Conservation (phyloP, 2,888 invertebrate genomes). For the Agriopis aurantiaria region DNA sequence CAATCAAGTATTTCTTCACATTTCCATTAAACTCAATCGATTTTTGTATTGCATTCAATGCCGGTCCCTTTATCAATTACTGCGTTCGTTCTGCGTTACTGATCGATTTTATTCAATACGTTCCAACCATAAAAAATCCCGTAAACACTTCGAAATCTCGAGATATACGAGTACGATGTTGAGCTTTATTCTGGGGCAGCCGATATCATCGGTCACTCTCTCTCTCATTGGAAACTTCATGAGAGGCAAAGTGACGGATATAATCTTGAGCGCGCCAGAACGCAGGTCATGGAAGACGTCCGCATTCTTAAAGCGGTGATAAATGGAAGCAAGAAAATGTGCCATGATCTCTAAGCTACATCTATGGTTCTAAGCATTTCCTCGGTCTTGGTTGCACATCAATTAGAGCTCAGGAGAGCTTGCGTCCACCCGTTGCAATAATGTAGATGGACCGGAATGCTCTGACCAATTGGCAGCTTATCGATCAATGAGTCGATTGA, state of each 20-base stretch:
- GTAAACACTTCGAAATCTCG: conserved; percentile 20
- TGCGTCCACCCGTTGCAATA: conserved; percentile 27
- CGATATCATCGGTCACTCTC: not conserved
- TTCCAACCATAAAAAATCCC: conserved; percentile 23
- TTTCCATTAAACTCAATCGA: conserved; percentile 7
- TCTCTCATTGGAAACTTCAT: not conserved
- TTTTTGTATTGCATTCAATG: conserved; percentile 5
- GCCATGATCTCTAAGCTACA: not conserved
- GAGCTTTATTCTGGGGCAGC: not conserved
- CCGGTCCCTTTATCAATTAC: conserved; percentile 21
- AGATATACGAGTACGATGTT: not conserved
- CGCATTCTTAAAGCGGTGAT: conserved; percentile 41
- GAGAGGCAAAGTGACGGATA: too few relatives aligned
- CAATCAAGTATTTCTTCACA: conserved; percentile 4
- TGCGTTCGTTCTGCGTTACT: conserved; percentile 20
- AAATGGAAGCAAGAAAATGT: conserved; percentile 33
- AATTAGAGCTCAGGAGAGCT: conserved; percentile 20
- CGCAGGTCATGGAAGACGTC: conserved; percentile 16
- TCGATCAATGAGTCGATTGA: conserved; percentile 23
- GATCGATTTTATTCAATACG: conserved; percentile 30
- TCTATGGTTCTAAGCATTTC: conserved; percentile 31
- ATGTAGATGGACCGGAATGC: conserved; percentile 31
- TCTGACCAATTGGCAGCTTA: conserved; percentile 22
- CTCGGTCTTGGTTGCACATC: conserved; percentile 33
- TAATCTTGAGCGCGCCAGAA: not conserved